These are phyloP conservation scores for Ibycter americanus DNA, from an alignment of 2,797 vertebrate genomes.

Conservation along the genomic window DNA sequence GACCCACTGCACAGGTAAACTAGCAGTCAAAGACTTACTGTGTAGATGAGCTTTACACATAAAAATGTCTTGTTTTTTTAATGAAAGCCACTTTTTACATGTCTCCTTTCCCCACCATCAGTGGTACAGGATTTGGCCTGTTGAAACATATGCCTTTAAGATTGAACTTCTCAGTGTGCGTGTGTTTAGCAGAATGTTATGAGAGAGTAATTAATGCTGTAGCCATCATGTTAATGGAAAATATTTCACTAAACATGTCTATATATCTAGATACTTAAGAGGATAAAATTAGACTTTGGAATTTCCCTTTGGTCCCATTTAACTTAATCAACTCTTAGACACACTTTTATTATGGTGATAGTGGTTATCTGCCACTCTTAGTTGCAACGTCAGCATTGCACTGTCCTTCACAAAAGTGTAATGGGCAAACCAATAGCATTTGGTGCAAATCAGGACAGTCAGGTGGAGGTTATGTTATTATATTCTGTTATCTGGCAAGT, in stretches of 20 bases:
- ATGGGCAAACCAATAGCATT: background rate
- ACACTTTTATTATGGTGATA: background rate
- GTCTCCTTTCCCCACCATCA: background rate
- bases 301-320: conserved; percentile 37
- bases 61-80: background rate
- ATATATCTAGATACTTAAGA: conserved; percentile 38
- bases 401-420: background rate
- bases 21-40: background rate
- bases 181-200: background rate
- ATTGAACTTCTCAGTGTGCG: background rate
- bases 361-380: background rate
- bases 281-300: conserved; percentile 54
- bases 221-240: conserved; percentile 35
- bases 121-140: background rate
- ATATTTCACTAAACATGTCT: conserved; percentile 34
- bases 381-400: background rate
- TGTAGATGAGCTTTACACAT: background rate
- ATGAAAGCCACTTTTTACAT: background rate
- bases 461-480: background rate
- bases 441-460: background rate
- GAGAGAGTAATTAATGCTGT: conserved; percentile 28
- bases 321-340: background rate
- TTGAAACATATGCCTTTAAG: background rate
- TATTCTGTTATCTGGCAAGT: background rate
- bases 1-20: background rate